Evolutionary conservation across 2,113 vertebrate genomes (phyloP), one percentile per base, ranked within the genome.

Genomic region (Bufo gargarizans): DNA sequence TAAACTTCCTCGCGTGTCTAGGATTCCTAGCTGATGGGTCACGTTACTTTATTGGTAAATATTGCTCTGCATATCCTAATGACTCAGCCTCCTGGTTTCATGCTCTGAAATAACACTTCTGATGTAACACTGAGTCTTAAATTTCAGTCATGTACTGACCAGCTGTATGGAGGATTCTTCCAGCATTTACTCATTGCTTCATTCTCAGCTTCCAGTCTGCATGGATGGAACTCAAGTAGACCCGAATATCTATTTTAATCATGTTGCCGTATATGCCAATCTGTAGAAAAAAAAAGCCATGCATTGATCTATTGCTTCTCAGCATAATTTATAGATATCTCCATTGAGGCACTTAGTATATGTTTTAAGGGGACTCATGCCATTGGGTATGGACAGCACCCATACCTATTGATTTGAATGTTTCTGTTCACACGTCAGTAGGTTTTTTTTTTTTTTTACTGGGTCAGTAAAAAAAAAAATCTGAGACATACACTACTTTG

Each of bases 1-100:
- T 17, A 81, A 47, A 16, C 86, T 81, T 87, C 86, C 65, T 72
- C 14, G 11, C 74, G 0, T 77, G 71, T 86, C 84, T 86, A 76
- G 45, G 17, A 82, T 82, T 59, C 65, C 67, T n/a, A n/a, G 12
- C 17, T 9, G 61, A 43, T 22, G 77, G 69, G 33, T 86, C 76
- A 77, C 59, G 33, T 72, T 49, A 72, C 65, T n/a, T 43, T 82
- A 71, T 87, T 87, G 77, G 49, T 72, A 47, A 71, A 82, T 33
- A 71, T 82, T 81, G 72, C 77, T 56, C 33, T 22, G 49, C 76
- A 81, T 81, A 81, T 82, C 86, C 59, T n/a, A 17, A 10, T 87
- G 86, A 81, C 63, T 81, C 67, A 82, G 53, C 17, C 65, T 71
- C 67, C 53, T 53, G 8, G 20, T 47, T 65, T 82, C 77, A 72